A percentile compares a stretch with the other conserved stretches of the same genome.
These are phyloP conservation scores for Pachypsylla venusta DNA, from an alignment of 1,140 invertebrate species.

Conservation along the genomic window DNA sequence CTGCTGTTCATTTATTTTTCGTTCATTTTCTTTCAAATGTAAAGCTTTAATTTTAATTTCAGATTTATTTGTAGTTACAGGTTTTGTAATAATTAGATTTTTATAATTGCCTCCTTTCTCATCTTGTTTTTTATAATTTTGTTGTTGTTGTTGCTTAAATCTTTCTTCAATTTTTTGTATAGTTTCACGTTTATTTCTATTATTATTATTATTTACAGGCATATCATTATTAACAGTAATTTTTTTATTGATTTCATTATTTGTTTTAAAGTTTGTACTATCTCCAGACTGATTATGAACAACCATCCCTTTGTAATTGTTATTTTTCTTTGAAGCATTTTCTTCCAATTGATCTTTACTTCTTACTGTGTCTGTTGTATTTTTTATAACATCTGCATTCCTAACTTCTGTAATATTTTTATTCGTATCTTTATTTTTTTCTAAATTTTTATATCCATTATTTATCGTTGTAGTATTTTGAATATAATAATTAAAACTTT, in stretches of 20 bases:
- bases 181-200: not conserved
- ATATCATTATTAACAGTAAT: not conserved
- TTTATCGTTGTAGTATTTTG: slow-evolving; percentile 1
- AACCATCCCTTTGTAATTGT: too few species aligned
- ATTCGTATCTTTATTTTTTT: too few species aligned
- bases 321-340: not conserved
- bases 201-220: not conserved
- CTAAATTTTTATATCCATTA: too few species aligned
- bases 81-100: not conserved
- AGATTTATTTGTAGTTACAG: not conserved
- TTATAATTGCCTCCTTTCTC: not conserved
- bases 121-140: not conserved
- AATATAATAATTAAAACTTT: slow-evolving; percentile 5
- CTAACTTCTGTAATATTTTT: too few species aligned
- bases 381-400: too few species aligned
- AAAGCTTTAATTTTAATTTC: not conserved
- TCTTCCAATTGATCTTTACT: not conserved
- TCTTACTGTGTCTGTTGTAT: too few species aligned
- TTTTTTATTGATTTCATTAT: too few species aligned
- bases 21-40: not conserved
- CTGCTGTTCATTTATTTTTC: not conserved
- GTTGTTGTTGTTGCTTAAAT: not conserved
- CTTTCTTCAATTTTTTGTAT: not conserved
- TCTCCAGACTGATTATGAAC: too few species aligned
- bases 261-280: too few species aligned